Base-by-base conservation (phyloP, 2,888 invertebrate species). In the Chromoteleia sp. region DNA sequence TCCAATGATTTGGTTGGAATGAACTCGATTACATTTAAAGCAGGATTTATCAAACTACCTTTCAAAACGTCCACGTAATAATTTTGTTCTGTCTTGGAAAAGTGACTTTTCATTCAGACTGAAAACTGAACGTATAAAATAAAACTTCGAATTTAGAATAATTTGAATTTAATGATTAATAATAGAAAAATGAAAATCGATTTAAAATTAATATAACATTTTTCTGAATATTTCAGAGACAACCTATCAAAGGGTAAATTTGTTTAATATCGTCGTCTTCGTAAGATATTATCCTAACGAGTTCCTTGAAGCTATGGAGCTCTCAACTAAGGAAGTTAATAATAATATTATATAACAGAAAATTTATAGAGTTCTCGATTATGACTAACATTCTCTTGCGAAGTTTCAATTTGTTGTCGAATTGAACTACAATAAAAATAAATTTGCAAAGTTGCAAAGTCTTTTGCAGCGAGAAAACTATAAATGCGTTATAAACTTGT, bases 201-300 rank as follows among this genome's bases (percentile, higher is more conserved):
- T 1, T 39, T 39, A 45, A n/a, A 50, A 6, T n/a, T 29, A 14
- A 19, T 50, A 50, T 50, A 29, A 50, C n/a, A 50, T 29, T 50
- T 29, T 25, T 29, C 29, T 7, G 50, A n/a, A 33, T 7, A 33
- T 10, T 17, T 15, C 30, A 36, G 15, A 43, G 41, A 30, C 4
- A 5, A 30, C 29, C 33, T 21, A 63, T 48, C 63, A 21, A 45
- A 33, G 33, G 17, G 14, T 41, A 45, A 63, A 63, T 48, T 63
- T 63, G 48, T 48, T 63, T 63, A 63, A 63, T 33, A 33, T 48
- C 19, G 48, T 25, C 29, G 33, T 65, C 65, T 50, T 17, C 25
- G 19, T 25, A 12, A 39, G 36, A 50, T 50, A 50, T 50, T 65
- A 65, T 48, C 33, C 39, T 65, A 65, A 65, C 50, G 65, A 61